These are phyloP conservation scores for Mirounga angustirostris DNA, from an alignment of 2,113 vertebrate species.

Conservation along the genomic window DNA sequence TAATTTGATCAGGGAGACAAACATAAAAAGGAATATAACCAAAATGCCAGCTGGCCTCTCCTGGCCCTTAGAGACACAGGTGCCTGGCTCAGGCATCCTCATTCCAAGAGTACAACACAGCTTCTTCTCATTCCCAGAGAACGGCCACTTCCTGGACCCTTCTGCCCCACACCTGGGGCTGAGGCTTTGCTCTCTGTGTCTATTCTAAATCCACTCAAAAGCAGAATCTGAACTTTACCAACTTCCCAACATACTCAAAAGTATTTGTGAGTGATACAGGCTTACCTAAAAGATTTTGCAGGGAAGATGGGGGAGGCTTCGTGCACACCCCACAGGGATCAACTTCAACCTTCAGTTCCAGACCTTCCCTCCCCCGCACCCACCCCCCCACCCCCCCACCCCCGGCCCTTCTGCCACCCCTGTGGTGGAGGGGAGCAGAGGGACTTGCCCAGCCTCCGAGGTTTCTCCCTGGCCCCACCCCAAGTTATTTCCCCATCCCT, in stretches of 20 bases:
- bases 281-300: not conserved
- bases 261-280: not conserved
- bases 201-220: not conserved
- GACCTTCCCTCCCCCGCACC: not conserved
- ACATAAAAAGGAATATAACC: not conserved
- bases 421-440: not conserved
- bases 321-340: not conserved
- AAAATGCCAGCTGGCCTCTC: not conserved
- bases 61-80: not conserved
- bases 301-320: not conserved
- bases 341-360: not conserved
- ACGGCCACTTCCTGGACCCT: not conserved
- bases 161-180: not conserved
- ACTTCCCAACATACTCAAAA: not conserved
- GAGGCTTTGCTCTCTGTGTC: not conserved
- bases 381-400: not conserved
- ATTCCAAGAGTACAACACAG: not conserved
- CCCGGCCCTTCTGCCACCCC: not conserved
- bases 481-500: not conserved
- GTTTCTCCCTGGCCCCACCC: not conserved
- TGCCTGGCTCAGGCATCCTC: not conserved
- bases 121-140: not conserved
- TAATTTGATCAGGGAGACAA: not conserved
- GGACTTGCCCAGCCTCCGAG: not conserved
- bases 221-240: not conserved